phyloP scores from a whole-genome alignment of 2,113 vertebrate genomes.

The Varanus komodoensis region DNA sequence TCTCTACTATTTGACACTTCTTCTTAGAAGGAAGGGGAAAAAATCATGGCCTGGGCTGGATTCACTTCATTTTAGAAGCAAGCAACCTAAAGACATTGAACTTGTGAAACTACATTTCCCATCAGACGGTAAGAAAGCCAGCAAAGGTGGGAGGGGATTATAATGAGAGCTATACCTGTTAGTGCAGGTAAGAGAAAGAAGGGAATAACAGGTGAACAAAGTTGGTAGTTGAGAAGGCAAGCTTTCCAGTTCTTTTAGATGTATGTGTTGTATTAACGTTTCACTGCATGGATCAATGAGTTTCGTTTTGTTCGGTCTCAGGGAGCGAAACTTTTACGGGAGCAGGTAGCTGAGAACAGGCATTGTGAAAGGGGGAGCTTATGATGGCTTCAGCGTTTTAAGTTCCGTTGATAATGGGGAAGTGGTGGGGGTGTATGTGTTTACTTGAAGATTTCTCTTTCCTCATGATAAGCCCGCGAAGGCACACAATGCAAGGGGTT shows the following conservation, averaged over 20 bases:
- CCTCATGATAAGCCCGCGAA: neutral
- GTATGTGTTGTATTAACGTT: neutral
- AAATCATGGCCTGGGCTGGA: too few relatives aligned
- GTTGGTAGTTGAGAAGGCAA: neutral
- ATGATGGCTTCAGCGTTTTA: neutral
- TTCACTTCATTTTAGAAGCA: neutral
- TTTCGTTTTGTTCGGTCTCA: neutral
- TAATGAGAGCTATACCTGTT: constrained; percentile 71
- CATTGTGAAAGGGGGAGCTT: neutral
- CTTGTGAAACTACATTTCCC: constrained; percentile 80
- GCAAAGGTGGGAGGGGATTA: constrained; percentile 73
- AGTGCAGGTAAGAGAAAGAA: constrained; percentile 72
- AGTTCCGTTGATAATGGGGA: neutral
- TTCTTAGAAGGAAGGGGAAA: neutral
- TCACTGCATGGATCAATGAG: neutral
- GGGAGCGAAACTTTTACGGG: neutral
- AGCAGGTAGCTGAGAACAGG: neutral
- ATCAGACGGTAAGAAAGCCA: constrained; percentile 77
- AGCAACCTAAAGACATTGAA: neutral
- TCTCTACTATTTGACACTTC: neutral
- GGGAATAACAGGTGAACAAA: constrained; percentile 51
- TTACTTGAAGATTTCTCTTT: neutral
- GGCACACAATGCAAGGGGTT: neutral
- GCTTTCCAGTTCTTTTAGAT: neutral
- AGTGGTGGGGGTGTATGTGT: neutral